A percentile compares a stretch with the other conserved stretches of the same genome.
These are phyloP conservation scores for Trigoniulus corallinus DNA, from an alignment of 1,140 invertebrate genomes.

Conservation along the genomic window DNA sequence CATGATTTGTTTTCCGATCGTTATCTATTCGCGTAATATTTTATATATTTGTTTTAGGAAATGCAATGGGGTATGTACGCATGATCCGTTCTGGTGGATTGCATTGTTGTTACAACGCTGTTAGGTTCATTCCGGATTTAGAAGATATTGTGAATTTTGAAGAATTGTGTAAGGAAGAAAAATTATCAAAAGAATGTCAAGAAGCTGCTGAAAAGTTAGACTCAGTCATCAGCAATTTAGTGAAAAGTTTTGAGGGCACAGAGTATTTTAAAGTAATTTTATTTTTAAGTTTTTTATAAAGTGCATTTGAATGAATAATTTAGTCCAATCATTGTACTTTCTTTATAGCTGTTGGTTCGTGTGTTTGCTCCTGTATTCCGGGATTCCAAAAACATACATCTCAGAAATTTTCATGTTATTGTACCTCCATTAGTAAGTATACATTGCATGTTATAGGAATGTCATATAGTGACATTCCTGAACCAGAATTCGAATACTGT, in stretches of 20 bases:
- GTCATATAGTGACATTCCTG: too few relatives aligned
- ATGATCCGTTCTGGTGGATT: conserved; percentile 85
- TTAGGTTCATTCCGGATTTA: conserved; percentile 73
- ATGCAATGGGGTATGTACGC: conserved; percentile 90
- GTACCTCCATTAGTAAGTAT: conserved; percentile 56
- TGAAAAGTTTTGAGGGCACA: conserved; percentile 77
- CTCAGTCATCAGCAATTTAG: conserved; percentile 54
- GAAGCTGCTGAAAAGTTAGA: conserved; percentile 54
- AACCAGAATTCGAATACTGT: too few relatives aligned
- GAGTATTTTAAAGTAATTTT: conserved; percentile 71
- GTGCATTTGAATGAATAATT: not conserved
- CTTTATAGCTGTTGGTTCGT: conserved; percentile 58
- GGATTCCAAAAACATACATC: conserved; percentile 68
- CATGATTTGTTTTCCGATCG: not conserved
- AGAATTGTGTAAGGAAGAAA: conserved; percentile 33
- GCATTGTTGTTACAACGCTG: conserved; percentile 77
- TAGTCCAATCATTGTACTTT: conserved; percentile 2
- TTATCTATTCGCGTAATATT: not conserved
- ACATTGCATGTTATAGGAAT: too few relatives aligned
- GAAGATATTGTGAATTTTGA: conserved; percentile 48
- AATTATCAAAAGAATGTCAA: conserved; percentile 38
- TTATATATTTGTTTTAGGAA: conserved; percentile 39
- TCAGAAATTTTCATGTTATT: conserved; percentile 86
- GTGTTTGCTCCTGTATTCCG: conserved; percentile 80
- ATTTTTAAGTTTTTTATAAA: not conserved